phyloP scores from a whole-genome alignment of 2,797 vertebrate species.

The Hypotaenidia okinawae region DNA sequence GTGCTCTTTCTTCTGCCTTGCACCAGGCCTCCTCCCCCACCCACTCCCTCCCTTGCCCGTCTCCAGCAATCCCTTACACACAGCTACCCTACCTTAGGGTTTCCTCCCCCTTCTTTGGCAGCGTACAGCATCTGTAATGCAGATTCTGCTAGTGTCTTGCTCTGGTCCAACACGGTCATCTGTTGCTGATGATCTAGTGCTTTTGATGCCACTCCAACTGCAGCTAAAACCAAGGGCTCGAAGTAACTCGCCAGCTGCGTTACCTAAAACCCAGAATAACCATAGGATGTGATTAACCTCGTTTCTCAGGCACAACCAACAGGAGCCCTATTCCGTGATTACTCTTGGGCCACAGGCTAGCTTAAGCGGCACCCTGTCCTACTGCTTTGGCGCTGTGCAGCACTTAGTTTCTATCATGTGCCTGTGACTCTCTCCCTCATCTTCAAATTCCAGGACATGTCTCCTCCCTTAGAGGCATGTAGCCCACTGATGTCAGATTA shows the following conservation, averaged over 20 bases:
- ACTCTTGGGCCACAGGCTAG: fast-evolving
- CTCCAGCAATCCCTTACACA: neutral
- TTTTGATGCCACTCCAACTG: conserved; percentile 93
- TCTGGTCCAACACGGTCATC: conserved; percentile 97
- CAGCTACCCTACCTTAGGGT: conserved; percentile 87
- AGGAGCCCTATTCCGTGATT: neutral
- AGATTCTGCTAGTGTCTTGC: conserved; percentile 95
- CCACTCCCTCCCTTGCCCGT: neutral
- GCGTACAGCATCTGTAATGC: conserved; percentile 97
- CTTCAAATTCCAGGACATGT: neutral
- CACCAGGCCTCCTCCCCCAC: neutral
- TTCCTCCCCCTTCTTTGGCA: conserved; percentile 97
- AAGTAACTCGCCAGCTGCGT: conserved; percentile 96
- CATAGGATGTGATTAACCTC: neutral
- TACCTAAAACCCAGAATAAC: conserved; percentile 80
- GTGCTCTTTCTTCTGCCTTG: neutral
- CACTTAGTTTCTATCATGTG: fast-evolving
- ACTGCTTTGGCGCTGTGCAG: neutral
- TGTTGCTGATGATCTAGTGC: conserved; percentile 95
- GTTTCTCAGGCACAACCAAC: neutral
- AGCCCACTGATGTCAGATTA: neutral
- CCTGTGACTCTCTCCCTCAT: neutral
- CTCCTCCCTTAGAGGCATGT: neutral
- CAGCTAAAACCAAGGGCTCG: conserved; percentile 91
- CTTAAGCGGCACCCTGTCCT: neutral